Evolutionary conservation across 2,888 invertebrate genomes (phyloP).

Genomic region (Lutraria lutraria): DNA sequence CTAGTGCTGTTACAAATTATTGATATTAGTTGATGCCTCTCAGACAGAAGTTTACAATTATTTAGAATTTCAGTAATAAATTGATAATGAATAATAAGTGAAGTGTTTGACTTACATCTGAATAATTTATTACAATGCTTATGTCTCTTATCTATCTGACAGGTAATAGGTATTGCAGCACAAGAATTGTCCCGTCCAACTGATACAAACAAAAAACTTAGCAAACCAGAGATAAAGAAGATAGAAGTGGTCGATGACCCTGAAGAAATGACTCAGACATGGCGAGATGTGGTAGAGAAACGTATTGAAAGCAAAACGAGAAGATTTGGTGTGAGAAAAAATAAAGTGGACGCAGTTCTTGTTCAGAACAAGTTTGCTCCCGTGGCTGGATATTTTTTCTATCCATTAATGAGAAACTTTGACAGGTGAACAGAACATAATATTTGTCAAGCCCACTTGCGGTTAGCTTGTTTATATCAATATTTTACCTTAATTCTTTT

Average conservation of each 20-base stretch:
- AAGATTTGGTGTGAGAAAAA: constrained; percentile 87
- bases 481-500: too few species aligned
- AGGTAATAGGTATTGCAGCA: constrained; percentile 83
- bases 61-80: background rate
- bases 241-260: constrained; percentile 85
- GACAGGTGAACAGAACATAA: constrained; percentile 84
- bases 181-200: constrained; percentile 82
- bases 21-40: background rate
- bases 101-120: background rate
- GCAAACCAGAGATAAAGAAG: constrained; percentile 64
- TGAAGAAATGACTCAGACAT: constrained; percentile 69
- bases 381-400: constrained; percentile 94
- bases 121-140: background rate
- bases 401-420: constrained; percentile 88
- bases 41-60: background rate
- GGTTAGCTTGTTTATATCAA: too few species aligned
- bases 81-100: background rate
- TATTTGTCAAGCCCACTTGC: too few species aligned
- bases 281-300: constrained; percentile 90
- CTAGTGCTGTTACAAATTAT: too few species aligned
- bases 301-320: constrained; percentile 92
- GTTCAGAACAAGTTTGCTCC: constrained; percentile 90
- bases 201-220: constrained; percentile 83
- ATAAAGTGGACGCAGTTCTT: constrained; percentile 86
- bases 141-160: background rate